phyloP scores from a whole-genome alignment of 2,113 vertebrate genomes.

The Thunnus maccoyii region DNA sequence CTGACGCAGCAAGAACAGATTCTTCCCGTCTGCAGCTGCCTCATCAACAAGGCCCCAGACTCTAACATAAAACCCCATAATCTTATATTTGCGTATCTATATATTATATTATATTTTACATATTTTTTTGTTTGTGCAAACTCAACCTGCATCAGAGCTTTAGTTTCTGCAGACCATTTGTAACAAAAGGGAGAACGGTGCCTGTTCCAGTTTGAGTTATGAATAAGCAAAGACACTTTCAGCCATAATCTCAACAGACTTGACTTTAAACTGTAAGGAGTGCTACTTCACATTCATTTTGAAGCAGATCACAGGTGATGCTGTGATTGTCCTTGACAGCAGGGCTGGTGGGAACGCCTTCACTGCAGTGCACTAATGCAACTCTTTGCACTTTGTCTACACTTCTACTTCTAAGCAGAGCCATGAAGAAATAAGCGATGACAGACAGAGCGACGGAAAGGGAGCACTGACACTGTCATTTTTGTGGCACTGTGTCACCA shows the following conservation, averaged over 20 bases:
- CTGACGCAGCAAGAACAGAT: too few species aligned
- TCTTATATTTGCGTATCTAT: too few species aligned
- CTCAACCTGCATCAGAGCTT: neutral
- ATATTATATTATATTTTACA: too few species aligned
- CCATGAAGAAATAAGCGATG: conserved; percentile 29
- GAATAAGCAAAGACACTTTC: neutral
- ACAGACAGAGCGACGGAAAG: conserved; percentile 14
- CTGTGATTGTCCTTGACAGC: neutral
- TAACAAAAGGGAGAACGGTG: neutral
- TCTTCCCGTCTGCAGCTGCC: too few species aligned
- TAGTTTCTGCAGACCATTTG: too few species aligned
- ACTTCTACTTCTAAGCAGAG: conserved; percentile 39
- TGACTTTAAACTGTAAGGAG: neutral
- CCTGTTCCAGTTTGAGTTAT: conserved; percentile 31
- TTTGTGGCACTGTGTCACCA: conserved; percentile 44
- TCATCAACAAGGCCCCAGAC: too few species aligned
- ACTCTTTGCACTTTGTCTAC: neutral
- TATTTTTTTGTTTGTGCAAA: too few species aligned
- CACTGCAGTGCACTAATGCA: neutral
- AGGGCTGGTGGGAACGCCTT: neutral
- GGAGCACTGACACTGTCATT: conserved; percentile 25
- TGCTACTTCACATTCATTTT: conserved; percentile 9
- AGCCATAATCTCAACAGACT: neutral
- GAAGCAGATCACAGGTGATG: conserved; percentile 27
- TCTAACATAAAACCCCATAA: too few species aligned